Conservation (phyloP, 2,113 vertebrate species). For the Grammomys dolichurus region DNA sequence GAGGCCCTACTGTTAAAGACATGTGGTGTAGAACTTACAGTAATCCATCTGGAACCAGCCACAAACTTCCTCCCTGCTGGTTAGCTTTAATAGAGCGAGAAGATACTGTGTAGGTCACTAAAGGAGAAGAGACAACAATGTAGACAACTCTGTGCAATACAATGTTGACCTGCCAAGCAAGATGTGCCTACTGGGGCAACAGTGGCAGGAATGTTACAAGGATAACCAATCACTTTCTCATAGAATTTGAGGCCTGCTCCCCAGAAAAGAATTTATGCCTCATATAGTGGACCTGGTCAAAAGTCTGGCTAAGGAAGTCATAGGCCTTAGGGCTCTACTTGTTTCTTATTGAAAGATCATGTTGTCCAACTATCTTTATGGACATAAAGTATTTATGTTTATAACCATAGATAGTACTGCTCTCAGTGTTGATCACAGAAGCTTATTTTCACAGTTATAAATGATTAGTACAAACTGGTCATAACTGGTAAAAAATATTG, state of each 20-base stretch:
- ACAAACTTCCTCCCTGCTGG: neutral
- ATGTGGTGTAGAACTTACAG: neutral
- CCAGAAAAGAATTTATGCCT: neutral
- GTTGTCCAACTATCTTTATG: neutral
- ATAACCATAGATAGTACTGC: neutral
- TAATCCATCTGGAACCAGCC: neutral
- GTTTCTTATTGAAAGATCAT: neutral
- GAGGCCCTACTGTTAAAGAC: neutral
- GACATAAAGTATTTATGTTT: neutral
- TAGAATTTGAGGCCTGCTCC: neutral
- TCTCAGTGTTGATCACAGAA: neutral
- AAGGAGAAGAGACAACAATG: neutral
- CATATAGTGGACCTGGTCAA: neutral
- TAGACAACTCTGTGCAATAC: neutral
- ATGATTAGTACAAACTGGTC: neutral
- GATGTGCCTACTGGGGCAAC: neutral
- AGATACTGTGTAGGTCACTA: too few species aligned
- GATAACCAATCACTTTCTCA: neutral
- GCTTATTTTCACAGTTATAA: neutral
- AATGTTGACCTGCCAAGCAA: neutral
- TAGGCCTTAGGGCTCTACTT: neutral
- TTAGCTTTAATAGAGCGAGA: neutral
- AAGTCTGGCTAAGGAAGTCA: neutral
- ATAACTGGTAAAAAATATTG: neutral
- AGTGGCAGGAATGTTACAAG: neutral